Base-by-base conservation (phyloP, 2,888 invertebrate species). In the Nudaria mundana region DNA sequence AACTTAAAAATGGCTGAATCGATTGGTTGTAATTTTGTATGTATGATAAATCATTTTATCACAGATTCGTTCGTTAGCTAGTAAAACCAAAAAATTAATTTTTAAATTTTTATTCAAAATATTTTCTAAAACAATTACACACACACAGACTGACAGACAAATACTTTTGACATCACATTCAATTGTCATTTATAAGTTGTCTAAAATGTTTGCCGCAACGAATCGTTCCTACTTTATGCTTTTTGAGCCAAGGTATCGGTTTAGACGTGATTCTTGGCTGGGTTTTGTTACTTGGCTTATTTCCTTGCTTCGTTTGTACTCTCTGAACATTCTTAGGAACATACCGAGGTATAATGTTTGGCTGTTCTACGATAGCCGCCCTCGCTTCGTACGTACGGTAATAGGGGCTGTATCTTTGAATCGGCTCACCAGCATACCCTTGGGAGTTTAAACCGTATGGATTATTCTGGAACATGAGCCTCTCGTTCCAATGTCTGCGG, bases 401-500 rank as follows among this genome's bases (percentile, higher is more conserved):
- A 48, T 63, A 71, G 7, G 48, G 35, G 1, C 26, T 16, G 3
- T 54, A 43, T 10, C 29, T 35, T 3, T 13, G 36, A 26, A 44
- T 28, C 3, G 36, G 40, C 3, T 44, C 40, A 23, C 44, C 44
- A 6, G 56, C 49, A 8, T 41, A 44, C 1, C 33, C 15, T n/a
- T 34, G 34, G n/a, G 18, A 8, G 14, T 37, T 52, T 3, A 15
- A 24, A 12, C 41, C 51, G 4, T 44, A 45, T 7, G 5, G 5
- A 20, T 46, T 50, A n/a, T 54, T 56, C 7, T 70, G 63, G 45
- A 71, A 78, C 51, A 66, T 64, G 2, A 77, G 46, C 14, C 60
- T 63, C 43, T 82, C 81, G 43, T 76, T 64, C 75, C 81, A 81
- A 16, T 70, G 56, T n/a, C 75, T 64, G 25, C 76, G 64, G 40